Conservation (phyloP, 2,888 invertebrate genomes). For the Dusona sp. region DNA sequence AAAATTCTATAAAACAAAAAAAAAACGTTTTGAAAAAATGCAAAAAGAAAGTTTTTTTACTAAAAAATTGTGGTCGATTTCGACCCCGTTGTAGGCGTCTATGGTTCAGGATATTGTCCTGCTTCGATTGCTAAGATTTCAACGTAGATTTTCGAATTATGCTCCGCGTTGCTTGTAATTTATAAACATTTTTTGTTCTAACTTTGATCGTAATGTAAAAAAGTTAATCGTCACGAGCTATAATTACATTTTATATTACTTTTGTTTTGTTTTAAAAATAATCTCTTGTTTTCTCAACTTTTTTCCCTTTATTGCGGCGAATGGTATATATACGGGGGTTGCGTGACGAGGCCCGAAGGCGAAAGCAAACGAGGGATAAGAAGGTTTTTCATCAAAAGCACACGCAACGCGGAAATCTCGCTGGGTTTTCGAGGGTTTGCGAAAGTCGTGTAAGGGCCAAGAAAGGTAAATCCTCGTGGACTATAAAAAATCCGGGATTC, state of each 20-base stretch:
- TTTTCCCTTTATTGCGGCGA: neutral
- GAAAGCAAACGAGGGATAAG: slow-evolving; percentile 17
- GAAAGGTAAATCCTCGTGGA: slow-evolving; percentile 46
- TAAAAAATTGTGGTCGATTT: too few species aligned
- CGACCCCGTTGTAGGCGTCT: too few species aligned
- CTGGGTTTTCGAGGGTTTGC: slow-evolving; percentile 8
- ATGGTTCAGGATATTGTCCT: too few species aligned
- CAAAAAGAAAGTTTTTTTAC: too few species aligned
- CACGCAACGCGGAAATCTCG: slow-evolving; percentile 46
- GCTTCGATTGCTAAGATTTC: neutral
- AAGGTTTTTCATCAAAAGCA: slow-evolving; percentile 38
- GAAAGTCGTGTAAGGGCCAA: neutral
- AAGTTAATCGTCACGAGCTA: neutral
- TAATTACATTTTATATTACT: neutral
- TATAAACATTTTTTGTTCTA: neutral
- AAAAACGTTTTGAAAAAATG: too few species aligned
- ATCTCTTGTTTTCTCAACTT: neutral
- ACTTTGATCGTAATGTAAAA: neutral
- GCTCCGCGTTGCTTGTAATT: neutral
- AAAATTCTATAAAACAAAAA: too few species aligned
- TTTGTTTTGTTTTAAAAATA: slow-evolving; percentile 1
- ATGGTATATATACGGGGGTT: neutral
- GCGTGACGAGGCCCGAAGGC: neutral
- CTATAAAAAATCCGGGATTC: slow-evolving; percentile 57
- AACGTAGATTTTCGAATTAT: neutral